These are phyloP conservation scores for Laticauda colubrina DNA, from an alignment of 2,113 vertebrate genomes.

Conservation along the genomic window DNA sequence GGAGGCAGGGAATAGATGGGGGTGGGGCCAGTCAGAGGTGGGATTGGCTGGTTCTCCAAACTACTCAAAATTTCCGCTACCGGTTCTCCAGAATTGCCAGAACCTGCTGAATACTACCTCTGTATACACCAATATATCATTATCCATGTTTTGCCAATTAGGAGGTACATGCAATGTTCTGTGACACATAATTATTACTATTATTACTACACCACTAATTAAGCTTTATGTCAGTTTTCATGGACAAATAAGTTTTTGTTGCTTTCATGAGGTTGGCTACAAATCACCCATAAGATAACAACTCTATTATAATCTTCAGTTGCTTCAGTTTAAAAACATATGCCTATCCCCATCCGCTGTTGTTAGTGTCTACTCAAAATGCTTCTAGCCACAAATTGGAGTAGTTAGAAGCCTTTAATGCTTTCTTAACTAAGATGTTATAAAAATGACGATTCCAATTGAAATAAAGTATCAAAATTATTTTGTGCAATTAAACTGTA, in stretches of 20 bases:
- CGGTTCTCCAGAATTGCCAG: too few relatives aligned
- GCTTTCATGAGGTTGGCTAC: neutral
- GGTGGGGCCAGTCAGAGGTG: too few relatives aligned
- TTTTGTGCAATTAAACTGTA: conserved; percentile 22
- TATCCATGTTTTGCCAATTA: neutral
- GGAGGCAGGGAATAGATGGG: too few relatives aligned
- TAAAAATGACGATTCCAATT: conserved; percentile 6
- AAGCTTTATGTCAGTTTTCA: neutral
- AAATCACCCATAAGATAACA: neutral
- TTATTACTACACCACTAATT: neutral
- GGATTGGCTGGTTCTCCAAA: too few relatives aligned
- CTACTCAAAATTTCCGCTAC: too few relatives aligned
- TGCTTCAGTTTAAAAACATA: neutral
- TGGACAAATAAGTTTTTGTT: neutral
- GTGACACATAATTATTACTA: neutral
- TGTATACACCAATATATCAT: neutral
- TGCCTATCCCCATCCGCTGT: neutral
- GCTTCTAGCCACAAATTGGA: conserved; percentile 9
- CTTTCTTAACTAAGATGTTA: conserved; percentile 9
- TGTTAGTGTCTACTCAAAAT: neutral
- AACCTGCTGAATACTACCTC: too few relatives aligned
- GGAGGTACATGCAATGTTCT: neutral
- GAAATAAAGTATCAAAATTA: conserved; percentile 22
- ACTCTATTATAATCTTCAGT: neutral
- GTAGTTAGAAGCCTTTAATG: conserved; percentile 6